Base-by-base conservation (phyloP, 2,113 vertebrate genomes). In the Mohoua ochrocephala region DNA sequence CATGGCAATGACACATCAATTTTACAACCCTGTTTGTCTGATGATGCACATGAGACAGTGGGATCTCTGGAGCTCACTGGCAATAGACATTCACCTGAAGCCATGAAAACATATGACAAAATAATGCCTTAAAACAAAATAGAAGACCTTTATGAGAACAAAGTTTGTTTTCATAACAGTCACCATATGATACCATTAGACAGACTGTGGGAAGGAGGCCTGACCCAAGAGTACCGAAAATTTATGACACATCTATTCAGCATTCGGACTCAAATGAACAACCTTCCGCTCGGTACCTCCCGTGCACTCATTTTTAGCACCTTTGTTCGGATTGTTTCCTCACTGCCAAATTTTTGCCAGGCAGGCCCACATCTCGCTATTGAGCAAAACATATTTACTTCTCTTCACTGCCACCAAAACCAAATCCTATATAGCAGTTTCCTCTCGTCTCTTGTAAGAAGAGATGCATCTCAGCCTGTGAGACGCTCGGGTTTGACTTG, bases 401-500 rank as follows among this genome's bases (percentile, higher is more conserved):
- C 41, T 83, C 30, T 71, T n/a, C n/a, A n/a, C n/a, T n/a, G n/a
- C n/a, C n/a, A n/a, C n/a, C n/a, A n/a, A n/a, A n/a, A 56, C 15
- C 14, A 69, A 49, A 83, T 53, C 39, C 23, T n/a, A 15, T 24
- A 10, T 7, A 44, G 11, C 39, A 65, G 27, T 26, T 13, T 84
- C 39, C 35, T 65, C n/a, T 10, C 17, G 35, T 3, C 13, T 41
- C 59, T 19, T n/a, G 9, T 39, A 35, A 74, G 7, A 50, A n/a
- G 28, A 59, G 53, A 20, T 24, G 10, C 31, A 28, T 17, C 63
- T 60, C 33, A 35, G 45, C 6, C 44, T 41, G 13, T 7, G 31
- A 63, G 52, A 54, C 13, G 31, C 57, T 45, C 0, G 0, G 28
- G 44, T 50, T 3, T 71, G 35, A 9, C 9, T 31, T 44, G 47